Evolutionary conservation across 2,797 vertebrate genomes (phyloP), one percentile per base, ranked within the genome.

Genomic region (Enteromius afrohamiltoni): DNA sequence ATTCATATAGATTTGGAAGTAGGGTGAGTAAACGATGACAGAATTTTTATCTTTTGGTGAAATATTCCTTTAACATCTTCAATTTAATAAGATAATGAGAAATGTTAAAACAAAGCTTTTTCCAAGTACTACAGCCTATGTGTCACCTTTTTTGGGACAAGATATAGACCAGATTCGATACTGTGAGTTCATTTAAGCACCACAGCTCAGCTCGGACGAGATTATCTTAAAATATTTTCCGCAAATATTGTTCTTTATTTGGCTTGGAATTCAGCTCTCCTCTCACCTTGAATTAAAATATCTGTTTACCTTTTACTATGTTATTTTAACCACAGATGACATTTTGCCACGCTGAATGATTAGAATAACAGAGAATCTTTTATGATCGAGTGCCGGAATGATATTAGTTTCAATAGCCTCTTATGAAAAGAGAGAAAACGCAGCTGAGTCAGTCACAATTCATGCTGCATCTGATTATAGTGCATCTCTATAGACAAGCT

Each of bases 381-480:
- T 70, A 19, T 21, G 80, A 85, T 79, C 75, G 16, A 62, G 19
- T 76, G 80, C 64, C 85, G 19, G 88, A 88, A 89, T 79, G 5
- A 88, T 83, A 88, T 89, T 82, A 85, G 65, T 55, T 85, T 87
- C 85, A 79, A 85, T 89, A 58, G 77, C 42, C 69, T 82, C 76
- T 81, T 82, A 80, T 34, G 40, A 55, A 26, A 86, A 64, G 29
- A 86, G 19, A 62, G 85, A 84, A 84, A 40, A 83, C 49, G 7
- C 19, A 19, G 67, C 17, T 1, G 69, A 88, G 68, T 83, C 71
- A 42, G 3, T 85, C 40, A 87, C 74, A 80, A 83, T 82, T 84
- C 21, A 7, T 82, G 81, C 80, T 88, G 26, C 83, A 87, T 60
- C 51, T 73, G 77, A 90, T 74, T 84, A 83, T 58, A 26, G 31